Base-by-base conservation (phyloP, 1,140 invertebrate genomes). In the Hesperophylax magnus region DNA sequence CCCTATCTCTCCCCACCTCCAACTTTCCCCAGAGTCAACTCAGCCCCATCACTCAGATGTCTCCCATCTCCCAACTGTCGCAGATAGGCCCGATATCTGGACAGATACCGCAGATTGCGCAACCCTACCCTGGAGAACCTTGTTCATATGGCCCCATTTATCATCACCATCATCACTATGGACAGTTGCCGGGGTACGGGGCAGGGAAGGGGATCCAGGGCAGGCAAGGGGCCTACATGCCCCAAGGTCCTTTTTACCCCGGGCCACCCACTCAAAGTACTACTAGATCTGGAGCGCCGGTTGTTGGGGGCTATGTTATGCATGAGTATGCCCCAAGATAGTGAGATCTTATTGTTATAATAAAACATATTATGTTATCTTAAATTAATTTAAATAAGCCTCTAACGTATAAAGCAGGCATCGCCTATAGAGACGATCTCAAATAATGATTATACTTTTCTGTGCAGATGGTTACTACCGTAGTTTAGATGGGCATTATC, bases 311-410 rank as follows among this genome's bases (percentile, higher is more conserved):
- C 11, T 78, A 78, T 22, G 34, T 60, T 1, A 79, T 79, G 52
- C 82, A 83, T 27, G 82, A 83, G 20, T 81, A 81, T 39, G 34
- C 79, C 0, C 82, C 82, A 1, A 83, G 82, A 83, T 83, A 83
- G 63, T 76, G 31, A 17, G 3, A 69, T 8, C 3, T 17, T 7
- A 4, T 15, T 31, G n/a, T n/a, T n/a, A n/a, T n/a, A n/a, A n/a
- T n/a, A n/a, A n/a, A n/a, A n/a, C n/a, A n/a, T n/a, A 56, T 31
- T 54, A 56, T 54, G 9, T 24, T 52, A 47, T 14, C 11, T 0
- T 47, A 47, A 47, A 14, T 34, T 47, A 47, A 47, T 47, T 47
- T 1, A 14, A 47, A 4, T 8, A 6, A 47, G 9, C 11, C 8
- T 11, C 39, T 34, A 8, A 34, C 8, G 6, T 6, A 2, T 34